Percentiles rank a stretch among this genome's conserved stretches.
Conservation (phyloP, 2,888 invertebrate species). For the Dryocosmus kuriphilus region DNA sequence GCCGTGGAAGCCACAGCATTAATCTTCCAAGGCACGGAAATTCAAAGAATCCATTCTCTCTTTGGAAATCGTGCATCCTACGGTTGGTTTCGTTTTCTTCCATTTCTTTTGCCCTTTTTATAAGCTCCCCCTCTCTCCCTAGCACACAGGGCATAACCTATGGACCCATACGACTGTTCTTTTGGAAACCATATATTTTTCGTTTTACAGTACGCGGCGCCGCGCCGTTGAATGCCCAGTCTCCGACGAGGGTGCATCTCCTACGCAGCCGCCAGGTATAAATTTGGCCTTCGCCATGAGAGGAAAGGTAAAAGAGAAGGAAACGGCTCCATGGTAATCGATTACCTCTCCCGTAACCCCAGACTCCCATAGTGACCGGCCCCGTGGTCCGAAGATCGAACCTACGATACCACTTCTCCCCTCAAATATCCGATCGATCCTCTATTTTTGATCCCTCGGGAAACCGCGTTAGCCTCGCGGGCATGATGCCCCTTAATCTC, state of each 20-base stretch:
- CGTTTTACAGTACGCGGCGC: slow-evolving; percentile 73
- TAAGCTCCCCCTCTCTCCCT: slow-evolving; percentile 37
- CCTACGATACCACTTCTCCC: slow-evolving; percentile 64
- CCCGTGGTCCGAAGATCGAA: slow-evolving; percentile 69
- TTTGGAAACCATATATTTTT: slow-evolving; percentile 73
- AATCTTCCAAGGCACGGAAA: slow-evolving; percentile 64
- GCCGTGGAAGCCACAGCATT: slow-evolving; percentile 58
- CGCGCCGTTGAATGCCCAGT: slow-evolving; percentile 71
- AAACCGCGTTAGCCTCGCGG: slow-evolving; percentile 47
- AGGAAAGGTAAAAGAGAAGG: slow-evolving; percentile 49
- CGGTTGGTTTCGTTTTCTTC: slow-evolving; percentile 48
- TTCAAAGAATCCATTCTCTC: slow-evolving; percentile 65
- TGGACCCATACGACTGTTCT: slow-evolving; percentile 61
- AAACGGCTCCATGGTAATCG: slow-evolving; percentile 71
- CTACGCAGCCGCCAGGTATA: slow-evolving; percentile 73
- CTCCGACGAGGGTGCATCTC: slow-evolving; percentile 70
- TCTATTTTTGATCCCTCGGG: slow-evolving; percentile 54
- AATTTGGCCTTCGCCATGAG: slow-evolving; percentile 68
- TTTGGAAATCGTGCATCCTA: slow-evolving; percentile 52
- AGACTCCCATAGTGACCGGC: slow-evolving; percentile 71
- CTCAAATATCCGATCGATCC: slow-evolving; percentile 53
- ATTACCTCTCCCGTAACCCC: slow-evolving; percentile 73
- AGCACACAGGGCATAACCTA: slow-evolving; percentile 43
- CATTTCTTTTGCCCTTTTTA: slow-evolving; percentile 51
- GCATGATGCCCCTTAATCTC: slow-evolving; percentile 56